These are phyloP conservation scores for Acinonyx jubatus DNA, from an alignment of 2,113 vertebrate genomes.

Conservation along the genomic window DNA sequence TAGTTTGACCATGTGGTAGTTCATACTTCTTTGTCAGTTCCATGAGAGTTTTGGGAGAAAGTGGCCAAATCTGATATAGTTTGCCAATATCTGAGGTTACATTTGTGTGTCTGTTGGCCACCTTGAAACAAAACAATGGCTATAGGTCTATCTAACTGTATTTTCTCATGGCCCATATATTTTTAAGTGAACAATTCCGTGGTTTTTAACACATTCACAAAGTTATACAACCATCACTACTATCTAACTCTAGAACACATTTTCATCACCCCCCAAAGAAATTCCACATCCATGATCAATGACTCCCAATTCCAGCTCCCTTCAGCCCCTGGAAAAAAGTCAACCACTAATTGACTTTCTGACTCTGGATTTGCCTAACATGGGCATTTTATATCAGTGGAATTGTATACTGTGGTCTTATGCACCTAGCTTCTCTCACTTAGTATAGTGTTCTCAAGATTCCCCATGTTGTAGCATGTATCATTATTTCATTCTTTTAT, in stretches of 20 bases:
- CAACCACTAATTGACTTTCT: background rate
- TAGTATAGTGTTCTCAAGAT: background rate
- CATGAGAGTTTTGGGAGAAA: background rate
- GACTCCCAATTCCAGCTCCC: background rate
- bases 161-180: background rate
- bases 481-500: background rate
- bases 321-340: too few species aligned
- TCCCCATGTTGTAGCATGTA: background rate
- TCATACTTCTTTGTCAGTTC: background rate
- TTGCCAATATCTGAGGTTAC: background rate
- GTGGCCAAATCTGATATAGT: background rate
- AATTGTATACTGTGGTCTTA: background rate
- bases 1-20: background rate
- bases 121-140: background rate
- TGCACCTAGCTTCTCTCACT: background rate
- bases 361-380: background rate
- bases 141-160: background rate
- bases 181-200: background rate
- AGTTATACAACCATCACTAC: background rate
- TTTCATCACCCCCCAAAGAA: background rate
- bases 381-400: background rate
- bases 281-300: background rate
- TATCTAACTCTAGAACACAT: background rate
- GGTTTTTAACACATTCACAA: background rate
- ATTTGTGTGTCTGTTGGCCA: background rate